A percentile compares a stretch with the other conserved stretches of the same genome.
phyloP scores from a whole-genome alignment of 2,797 vertebrate genomes.

The Micromesistius poutassou region DNA sequence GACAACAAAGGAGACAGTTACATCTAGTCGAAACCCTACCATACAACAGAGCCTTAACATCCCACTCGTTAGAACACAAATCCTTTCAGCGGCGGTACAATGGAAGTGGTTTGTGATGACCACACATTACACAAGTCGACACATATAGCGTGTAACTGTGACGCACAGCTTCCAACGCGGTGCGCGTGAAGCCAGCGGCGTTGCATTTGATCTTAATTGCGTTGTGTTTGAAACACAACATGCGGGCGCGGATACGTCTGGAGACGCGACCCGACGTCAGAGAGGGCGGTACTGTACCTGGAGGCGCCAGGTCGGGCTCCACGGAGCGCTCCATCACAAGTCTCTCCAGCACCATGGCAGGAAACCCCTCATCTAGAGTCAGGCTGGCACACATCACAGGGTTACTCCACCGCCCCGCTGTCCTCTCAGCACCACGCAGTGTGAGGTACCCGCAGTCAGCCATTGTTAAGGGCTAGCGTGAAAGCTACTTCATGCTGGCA shows the following conservation, averaged over 20 bases:
- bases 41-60: not conserved
- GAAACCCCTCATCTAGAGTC: constrained; percentile 57
- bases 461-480: too few species aligned
- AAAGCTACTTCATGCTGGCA: too few species aligned
- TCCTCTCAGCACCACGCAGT: not conserved
- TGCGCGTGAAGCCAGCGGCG: not conserved
- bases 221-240: not conserved
- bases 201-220: not conserved
- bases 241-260: not conserved
- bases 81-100: not conserved
- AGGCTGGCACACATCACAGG: constrained; percentile 44
- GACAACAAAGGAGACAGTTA: not conserved
- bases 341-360: constrained; percentile 62
- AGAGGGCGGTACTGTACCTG: constrained; percentile 40
- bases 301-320: constrained; percentile 64
- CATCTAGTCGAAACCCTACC: not conserved
- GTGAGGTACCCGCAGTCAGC: not conserved
- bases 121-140: not conserved
- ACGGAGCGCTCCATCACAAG: constrained; percentile 66
- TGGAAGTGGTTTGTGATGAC: not conserved
- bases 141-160: not conserved
- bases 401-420: not conserved
- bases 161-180: not conserved
- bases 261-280: not conserved
- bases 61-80: not conserved